A percentile compares a stretch with the other conserved stretches of the same genome.
Conservation (phyloP, 2,113 vertebrate genomes). For the Pyrgilauda ruficollis region DNA sequence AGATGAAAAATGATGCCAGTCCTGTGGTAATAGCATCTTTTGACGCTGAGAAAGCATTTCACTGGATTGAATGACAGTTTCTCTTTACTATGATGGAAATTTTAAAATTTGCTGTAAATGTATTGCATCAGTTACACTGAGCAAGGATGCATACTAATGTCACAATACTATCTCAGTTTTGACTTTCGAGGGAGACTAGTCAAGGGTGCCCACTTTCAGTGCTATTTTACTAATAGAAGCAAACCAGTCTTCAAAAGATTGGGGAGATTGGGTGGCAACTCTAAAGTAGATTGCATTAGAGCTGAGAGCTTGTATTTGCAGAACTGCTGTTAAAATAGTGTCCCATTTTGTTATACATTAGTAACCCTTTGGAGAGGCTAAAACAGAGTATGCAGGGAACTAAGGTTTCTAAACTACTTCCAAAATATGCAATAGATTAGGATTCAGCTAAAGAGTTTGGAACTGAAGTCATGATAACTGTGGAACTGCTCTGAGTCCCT, state of each 20-base stretch:
- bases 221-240: neutral
- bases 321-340: neutral
- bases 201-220: neutral
- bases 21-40: slow-evolving; percentile 68
- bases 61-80: slow-evolving; percentile 63
- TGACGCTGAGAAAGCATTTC: slow-evolving; percentile 70
- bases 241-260: neutral
- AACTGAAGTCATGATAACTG: neutral
- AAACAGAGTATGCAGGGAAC: neutral
- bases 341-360: neutral
- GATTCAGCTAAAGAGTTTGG: slow-evolving; percentile 18
- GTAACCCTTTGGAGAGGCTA: neutral
- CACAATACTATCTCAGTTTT: neutral
- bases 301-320: neutral
- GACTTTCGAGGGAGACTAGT: neutral
- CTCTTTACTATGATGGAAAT: slow-evolving; percentile 63
- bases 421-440: neutral
- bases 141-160: slow-evolving; percentile 7
- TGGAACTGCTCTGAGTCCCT: neutral
- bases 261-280: neutral
- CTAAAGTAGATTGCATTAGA: neutral
- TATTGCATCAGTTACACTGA: slow-evolving; percentile 34
- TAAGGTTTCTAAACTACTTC: neutral
- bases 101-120: slow-evolving; percentile 56
- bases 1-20: slow-evolving; percentile 73